Base-by-base conservation (phyloP, 2,888 invertebrate genomes). In the Dolomedes plantarius region DNA sequence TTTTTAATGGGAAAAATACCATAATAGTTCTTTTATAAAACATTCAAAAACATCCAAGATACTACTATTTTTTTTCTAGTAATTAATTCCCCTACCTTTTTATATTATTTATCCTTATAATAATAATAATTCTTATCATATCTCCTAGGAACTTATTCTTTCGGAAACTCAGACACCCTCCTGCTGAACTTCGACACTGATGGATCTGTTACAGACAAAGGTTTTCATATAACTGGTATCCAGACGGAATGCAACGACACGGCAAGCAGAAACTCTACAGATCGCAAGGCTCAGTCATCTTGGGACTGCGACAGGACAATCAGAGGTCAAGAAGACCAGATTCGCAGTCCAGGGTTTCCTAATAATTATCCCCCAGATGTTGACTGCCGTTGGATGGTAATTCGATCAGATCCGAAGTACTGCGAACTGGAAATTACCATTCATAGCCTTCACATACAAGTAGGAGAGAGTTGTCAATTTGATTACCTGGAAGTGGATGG, bases 391-490 rank as follows among this genome's bases (percentile, higher is more conserved):
- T 89, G 88, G 86, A 77, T 80, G 67, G 79, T 89, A 11, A 41
- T 78, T 19, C 76, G 83, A 27, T 77, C 85, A 6, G 82, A 79
- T 28, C 27, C 87, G 0, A 56, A 80, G 9, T 86, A 81, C 9
- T 89, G 89, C 36, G 86, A 87, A 31, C 74, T 89, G 28, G 88
- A 89, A 72, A 73, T 89, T 28, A 89, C 88, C 9, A 89, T 89
- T 39, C 74, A 87, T 64, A 76, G 79, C 32, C 81, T 89, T 31
- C 87, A 88, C 27, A 74, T 89, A 29, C 89, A 88, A 62, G 88
- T 87, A 5, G 88, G 87, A 2, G 86, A 88, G 19, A 87, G 83
- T 7, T 89, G 89, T 31, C 80, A 82, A 62, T 89, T 83, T 29
- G 89, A 89, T 56, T 88, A 87, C 62, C 62, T 89, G 2, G 88